phyloP scores from a whole-genome alignment of 1,140 invertebrate genomes.

The Listronotus bonariensis region DNA sequence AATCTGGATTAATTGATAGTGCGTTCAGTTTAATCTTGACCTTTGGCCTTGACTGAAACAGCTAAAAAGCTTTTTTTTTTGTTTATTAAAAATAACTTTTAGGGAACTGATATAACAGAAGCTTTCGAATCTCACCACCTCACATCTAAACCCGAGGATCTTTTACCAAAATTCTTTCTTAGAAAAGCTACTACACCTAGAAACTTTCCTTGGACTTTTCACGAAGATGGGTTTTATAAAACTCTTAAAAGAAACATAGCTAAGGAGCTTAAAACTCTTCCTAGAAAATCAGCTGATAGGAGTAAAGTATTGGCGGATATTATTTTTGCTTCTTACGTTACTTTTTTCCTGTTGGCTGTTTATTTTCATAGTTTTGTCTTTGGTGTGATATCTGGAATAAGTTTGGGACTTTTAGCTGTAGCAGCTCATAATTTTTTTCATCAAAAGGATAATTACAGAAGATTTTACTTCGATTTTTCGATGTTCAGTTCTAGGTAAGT shows the following conservation, averaged over 20 bases:
- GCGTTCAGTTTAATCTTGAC: too few species aligned
- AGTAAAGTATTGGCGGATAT: conserved; percentile 62
- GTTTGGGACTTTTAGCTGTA: conserved; percentile 63
- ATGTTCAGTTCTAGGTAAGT: conserved; percentile 45
- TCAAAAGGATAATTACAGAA: conserved; percentile 77
- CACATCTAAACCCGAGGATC: conserved; percentile 54
- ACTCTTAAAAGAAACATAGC: conserved; percentile 64
- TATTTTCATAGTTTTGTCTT: conserved; percentile 55
- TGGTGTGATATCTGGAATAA: conserved; percentile 59
- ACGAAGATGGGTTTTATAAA: conserved; percentile 69
- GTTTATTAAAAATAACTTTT: conserved; percentile 31
- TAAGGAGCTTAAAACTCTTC: conserved; percentile 44
- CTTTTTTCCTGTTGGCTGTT: conserved; percentile 60
- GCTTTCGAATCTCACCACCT: conserved; percentile 69
- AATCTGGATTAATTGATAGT: too few species aligned
- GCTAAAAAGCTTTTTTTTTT: too few species aligned
- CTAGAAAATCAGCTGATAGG: conserved; percentile 49
- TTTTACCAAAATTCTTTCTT: conserved; percentile 66
- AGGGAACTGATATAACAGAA: conserved; percentile 75
- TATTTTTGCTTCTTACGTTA: conserved; percentile 59
- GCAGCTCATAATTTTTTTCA: conserved; percentile 86
- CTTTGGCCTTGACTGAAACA: too few species aligned
- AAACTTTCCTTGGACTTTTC: conserved; percentile 66
- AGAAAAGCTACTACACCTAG: conserved; percentile 60
- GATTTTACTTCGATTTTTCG: conserved; percentile 78